Evolutionary conservation across 2,888 invertebrate genomes (phyloP).

Genomic region (Napeogenes inachia): DNA sequence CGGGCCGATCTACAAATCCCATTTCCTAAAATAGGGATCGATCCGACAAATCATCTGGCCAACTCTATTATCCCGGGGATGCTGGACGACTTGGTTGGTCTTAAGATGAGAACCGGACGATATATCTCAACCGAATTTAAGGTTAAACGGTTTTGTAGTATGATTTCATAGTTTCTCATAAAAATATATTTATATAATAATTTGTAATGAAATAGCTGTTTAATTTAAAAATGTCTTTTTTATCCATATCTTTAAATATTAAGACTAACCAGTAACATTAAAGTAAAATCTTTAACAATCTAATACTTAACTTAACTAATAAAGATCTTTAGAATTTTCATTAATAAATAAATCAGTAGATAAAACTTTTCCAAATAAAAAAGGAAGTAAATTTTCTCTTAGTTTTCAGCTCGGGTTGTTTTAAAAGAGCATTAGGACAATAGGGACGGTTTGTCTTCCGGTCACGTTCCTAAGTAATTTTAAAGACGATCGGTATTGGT

Average conservation of each 20-base stretch:
- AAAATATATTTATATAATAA: background rate
- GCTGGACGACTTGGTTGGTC: slow-evolving; percentile 21
- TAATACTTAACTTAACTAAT: too few relatives aligned
- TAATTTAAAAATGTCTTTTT: too few relatives aligned
- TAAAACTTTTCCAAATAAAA: background rate
- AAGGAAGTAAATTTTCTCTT: slow-evolving; percentile 26
- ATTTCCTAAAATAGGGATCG: slow-evolving; percentile 78
- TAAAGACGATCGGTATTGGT: slow-evolving; percentile 46
- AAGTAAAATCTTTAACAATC: too few relatives aligned
- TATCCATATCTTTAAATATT: too few relatives aligned
- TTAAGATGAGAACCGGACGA: slow-evolving; percentile 6
- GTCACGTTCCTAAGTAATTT: slow-evolving; percentile 65
- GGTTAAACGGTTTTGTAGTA: slow-evolving; percentile 4
- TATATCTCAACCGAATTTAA: slow-evolving; percentile 8
- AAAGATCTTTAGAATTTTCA: too few relatives aligned
- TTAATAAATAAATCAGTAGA: background rate
- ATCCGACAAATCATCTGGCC: slow-evolving; percentile 77
- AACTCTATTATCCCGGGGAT: slow-evolving; percentile 58
- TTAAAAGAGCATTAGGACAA: slow-evolving; percentile 57
- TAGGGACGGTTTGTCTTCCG: slow-evolving; percentile 47
- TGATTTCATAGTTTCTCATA: background rate
- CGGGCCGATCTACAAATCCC: slow-evolving; percentile 77
- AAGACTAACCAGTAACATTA: too few relatives aligned
- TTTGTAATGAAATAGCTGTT: too few relatives aligned
- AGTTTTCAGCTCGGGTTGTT: slow-evolving; percentile 42